Percentiles rank a stretch among this genome's conserved stretches.
Conservation (phyloP, 1,140 invertebrate genomes). For the Nylanderia fulva region DNA sequence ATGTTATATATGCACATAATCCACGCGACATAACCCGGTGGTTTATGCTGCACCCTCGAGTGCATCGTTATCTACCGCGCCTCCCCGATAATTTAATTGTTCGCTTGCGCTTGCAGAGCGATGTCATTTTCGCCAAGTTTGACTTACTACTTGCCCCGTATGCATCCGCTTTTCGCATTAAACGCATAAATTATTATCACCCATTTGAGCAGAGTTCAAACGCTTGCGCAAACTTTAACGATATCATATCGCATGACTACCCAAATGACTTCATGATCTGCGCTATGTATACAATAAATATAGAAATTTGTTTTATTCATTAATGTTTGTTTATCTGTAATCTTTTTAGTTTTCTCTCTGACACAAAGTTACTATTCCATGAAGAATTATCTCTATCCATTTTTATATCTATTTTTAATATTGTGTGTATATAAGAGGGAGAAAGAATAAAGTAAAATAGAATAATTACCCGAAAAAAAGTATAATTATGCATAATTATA, state of each 20-base stretch:
- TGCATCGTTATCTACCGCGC: constrained; percentile 73
- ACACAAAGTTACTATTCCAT: neutral
- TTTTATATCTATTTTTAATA: neutral
- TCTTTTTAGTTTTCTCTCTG: neutral
- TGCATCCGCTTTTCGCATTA: constrained; percentile 41
- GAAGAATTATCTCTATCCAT: neutral
- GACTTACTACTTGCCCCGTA: constrained; percentile 50
- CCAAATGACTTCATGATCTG: constrained; percentile 5
- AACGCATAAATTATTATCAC: constrained; percentile 58
- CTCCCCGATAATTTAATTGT: constrained; percentile 74
- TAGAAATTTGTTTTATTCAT: neutral
- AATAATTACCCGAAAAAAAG: neutral
- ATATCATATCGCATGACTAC: neutral
- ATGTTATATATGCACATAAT: constrained; percentile 69
- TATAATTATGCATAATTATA: too few relatives aligned
- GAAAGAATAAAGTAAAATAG: neutral
- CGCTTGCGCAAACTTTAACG: constrained; percentile 29
- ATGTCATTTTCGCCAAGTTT: constrained; percentile 73
- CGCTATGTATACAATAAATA: neutral
- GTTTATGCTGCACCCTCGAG: constrained; percentile 74
- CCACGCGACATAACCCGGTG: constrained; percentile 64
- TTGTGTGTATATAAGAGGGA: too few relatives aligned
- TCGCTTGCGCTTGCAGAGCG: constrained; percentile 59
- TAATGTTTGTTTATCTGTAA: neutral
- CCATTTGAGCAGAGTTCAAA: constrained; percentile 49